Base-by-base conservation (phyloP, 2,888 invertebrate genomes). In the Xestia xanthographa region DNA sequence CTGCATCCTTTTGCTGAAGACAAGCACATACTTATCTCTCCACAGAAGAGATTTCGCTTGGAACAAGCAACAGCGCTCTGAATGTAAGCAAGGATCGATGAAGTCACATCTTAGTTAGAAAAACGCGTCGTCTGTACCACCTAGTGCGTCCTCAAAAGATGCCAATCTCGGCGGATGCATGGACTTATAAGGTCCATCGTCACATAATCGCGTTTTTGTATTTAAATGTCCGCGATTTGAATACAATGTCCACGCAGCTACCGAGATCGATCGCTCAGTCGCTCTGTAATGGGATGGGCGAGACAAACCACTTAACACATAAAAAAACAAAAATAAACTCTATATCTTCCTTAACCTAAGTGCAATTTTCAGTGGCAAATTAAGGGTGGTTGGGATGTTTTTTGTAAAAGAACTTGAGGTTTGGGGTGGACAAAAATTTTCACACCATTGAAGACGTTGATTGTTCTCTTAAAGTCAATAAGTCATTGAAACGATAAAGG, bases 151-250 rank as follows among this genome's bases (percentile, higher is more conserved):
- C 45, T 11, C 45, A 45, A 68, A 89, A 92, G 94, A 95, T 95
- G 94, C 92, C 93, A 95, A 95, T 96, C 95, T 88, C 66, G 81
- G 80, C 93, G 94, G 94, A 93, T 92, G 93, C 92, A 91, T 89
- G 92, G 90, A 92, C 95, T 95, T 95, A 95, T 92, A 90, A 89
- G 91, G 87, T 87, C 91, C 93, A 92, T 95, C 94, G 95, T 95
- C 95, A 96, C 94, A 95, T 96, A 96, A 96, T 96, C 96, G 95
- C 93, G 93, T 93, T 94, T 94, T 96, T 96, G 95, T 96, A 96
- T 96, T 96, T 94, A 96, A 96, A 96, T 96, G 92, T 91, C 87
- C 88, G 91, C 90, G 88, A 96, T 96, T 96, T 96, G 95, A 96
- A 96, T 96, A 96, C 96, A 96, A 96, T 96, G 94, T 91, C 85